These are phyloP conservation scores for Spinus pinus DNA, from an alignment of 2,797 vertebrate species.

Conservation along the genomic window DNA sequence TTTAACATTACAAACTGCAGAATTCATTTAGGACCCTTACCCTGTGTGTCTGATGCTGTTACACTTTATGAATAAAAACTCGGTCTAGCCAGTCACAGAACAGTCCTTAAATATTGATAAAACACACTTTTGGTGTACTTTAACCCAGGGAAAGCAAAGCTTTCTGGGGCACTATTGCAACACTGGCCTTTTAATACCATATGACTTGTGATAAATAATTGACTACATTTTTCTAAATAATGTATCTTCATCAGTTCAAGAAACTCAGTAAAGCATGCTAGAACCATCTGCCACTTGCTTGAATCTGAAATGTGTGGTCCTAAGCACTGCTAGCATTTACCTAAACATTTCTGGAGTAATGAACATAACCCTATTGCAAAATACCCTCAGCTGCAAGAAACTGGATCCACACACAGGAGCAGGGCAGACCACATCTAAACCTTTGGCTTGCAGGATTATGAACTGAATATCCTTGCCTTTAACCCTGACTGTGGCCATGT, in stretches of 20 bases:
- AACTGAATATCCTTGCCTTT: neutral
- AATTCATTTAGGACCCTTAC: neutral
- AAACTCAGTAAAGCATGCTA: slow-evolving; percentile 8
- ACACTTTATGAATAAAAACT: neutral
- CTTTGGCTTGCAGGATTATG: neutral
- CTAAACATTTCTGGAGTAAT: neutral
- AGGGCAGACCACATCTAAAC: neutral
- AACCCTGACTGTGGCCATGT: fast-evolving
- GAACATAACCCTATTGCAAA: neutral
- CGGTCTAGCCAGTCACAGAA: neutral
- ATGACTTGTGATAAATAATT: slow-evolving; percentile 49
- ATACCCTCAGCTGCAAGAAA: neutral
- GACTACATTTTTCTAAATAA: slow-evolving; percentile 42
- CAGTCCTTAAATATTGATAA: slow-evolving; percentile 23
- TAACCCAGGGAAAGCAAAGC: neutral
- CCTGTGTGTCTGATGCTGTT: neutral
- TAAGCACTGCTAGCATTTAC: neutral
- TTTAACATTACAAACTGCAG: neutral
- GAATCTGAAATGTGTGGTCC: neutral
- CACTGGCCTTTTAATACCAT: neutral
- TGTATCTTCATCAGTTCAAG: slow-evolving; percentile 12
- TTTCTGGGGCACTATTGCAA: neutral
- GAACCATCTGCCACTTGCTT: neutral
- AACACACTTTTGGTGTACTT: neutral
- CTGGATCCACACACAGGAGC: neutral